Percentiles rank a stretch among this genome's conserved stretches.
phyloP scores from a whole-genome alignment of 2,888 invertebrate species.

The Quadroppia sp. region DNA sequence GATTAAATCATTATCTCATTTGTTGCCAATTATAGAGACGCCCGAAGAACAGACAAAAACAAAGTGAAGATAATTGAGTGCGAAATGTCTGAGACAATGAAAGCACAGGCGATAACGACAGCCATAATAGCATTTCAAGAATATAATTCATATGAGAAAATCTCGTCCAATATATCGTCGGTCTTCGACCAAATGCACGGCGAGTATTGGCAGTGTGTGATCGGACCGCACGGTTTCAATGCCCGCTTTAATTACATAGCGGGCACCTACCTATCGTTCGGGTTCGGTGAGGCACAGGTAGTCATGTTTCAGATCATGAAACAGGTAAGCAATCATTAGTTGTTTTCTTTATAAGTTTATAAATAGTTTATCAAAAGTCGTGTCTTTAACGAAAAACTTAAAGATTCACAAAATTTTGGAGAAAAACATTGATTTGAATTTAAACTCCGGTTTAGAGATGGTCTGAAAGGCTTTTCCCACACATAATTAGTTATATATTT shows the following conservation, averaged over 20 bases:
- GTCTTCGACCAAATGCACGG: constrained; percentile 33
- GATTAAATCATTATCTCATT: no score
- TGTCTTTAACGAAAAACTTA: no score
- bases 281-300: constrained; percentile 24
- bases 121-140: constrained; percentile 28
- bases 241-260: constrained; percentile 14
- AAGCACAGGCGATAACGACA: constrained; percentile 21
- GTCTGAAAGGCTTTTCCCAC: no score
- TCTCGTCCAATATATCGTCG: constrained; percentile 4
- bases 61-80: constrained; percentile 12
- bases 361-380: no score
- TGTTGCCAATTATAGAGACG: constrained; percentile 12
- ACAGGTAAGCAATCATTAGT: constrained; percentile 23
- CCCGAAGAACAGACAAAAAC: constrained; percentile 28
- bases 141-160: constrained; percentile 23
- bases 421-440: no score
- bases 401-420: no score
- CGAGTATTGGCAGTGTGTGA: constrained; percentile 28
- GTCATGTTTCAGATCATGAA: constrained; percentile 28
- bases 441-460: no score
- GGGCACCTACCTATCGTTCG: constrained; percentile 10
- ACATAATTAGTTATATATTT: no score
- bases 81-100: constrained; percentile 31
- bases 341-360: no score
- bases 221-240: constrained; percentile 27